Conservation (phyloP, 2,113 vertebrate genomes). For the Picathartes gymnocephalus region DNA sequence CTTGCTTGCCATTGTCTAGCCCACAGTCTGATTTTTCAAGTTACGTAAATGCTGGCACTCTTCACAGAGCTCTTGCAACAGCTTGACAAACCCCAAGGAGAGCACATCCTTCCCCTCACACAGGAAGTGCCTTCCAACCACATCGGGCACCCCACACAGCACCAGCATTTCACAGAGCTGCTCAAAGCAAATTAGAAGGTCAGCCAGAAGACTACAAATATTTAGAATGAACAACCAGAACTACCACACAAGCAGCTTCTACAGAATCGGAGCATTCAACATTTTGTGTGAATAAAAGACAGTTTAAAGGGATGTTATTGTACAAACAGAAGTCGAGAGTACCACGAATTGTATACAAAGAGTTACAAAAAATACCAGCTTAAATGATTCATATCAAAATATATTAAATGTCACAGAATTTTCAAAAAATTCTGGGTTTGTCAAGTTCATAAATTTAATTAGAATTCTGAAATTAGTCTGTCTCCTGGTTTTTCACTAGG, state of each 20-base stretch:
- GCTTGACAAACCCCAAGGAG: neutral
- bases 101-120: neutral
- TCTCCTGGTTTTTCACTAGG: neutral
- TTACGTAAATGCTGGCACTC: neutral
- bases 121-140: neutral
- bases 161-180: neutral
- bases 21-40: neutral
- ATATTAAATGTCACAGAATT: neutral
- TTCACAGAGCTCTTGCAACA: neutral
- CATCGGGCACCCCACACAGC: neutral
- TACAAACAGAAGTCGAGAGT: neutral
- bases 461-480: neutral
- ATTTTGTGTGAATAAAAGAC: neutral
- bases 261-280: neutral
- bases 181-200: neutral
- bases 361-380: neutral
- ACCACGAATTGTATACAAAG: no score
- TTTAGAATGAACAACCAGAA: neutral
- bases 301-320: rapidly evolving
- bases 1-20: neutral
- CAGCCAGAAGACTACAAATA: neutral
- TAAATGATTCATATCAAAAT: neutral
- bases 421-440: neutral
- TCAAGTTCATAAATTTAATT: neutral
- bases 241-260: neutral